These are phyloP conservation scores for Horisme vitalbata DNA, from an alignment of 2,888 invertebrate species.

Conservation along the genomic window DNA sequence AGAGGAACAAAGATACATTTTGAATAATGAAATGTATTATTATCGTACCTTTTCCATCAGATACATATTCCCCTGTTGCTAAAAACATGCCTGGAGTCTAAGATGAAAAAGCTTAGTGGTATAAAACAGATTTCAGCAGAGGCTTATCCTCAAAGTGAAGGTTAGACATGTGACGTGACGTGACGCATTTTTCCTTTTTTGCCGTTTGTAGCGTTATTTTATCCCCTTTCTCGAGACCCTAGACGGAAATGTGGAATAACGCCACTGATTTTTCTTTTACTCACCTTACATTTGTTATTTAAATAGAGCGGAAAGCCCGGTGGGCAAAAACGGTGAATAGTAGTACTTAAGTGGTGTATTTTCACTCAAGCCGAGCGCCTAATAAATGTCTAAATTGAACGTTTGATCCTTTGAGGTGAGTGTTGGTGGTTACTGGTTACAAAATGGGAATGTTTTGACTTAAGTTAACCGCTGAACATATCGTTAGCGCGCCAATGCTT, in stretches of 20 bases:
- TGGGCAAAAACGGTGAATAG: constrained; percentile 34
- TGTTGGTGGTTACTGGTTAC: neutral
- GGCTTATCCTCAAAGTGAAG: constrained; percentile 36
- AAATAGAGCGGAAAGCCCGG: constrained; percentile 55
- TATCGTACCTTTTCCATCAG: too few species aligned
- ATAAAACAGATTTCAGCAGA: constrained; percentile 35
- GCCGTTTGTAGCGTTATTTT: constrained; percentile 33
- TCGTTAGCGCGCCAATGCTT: neutral
- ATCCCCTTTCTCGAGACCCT: constrained; percentile 28
- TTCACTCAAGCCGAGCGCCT: constrained; percentile 27
- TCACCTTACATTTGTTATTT: constrained; percentile 56
- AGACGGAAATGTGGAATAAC: constrained; percentile 15
- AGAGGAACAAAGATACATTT: too few species aligned
- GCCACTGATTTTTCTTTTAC: constrained; percentile 45
- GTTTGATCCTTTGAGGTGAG: constrained; percentile 23
- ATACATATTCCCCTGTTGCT: neutral
- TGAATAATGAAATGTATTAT: too few species aligned
- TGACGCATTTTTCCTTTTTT: constrained; percentile 36
- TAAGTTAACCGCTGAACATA: neutral
- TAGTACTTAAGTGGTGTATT: constrained; percentile 34
- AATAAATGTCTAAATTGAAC: constrained; percentile 25
- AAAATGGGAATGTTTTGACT: too few species aligned
- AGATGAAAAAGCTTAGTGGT: constrained; percentile 22
- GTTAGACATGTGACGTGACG: constrained; percentile 37
- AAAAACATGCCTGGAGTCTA: constrained; percentile 13